phyloP scores from a whole-genome alignment of 2,797 vertebrate genomes.

The Darevskia mixta region DNA sequence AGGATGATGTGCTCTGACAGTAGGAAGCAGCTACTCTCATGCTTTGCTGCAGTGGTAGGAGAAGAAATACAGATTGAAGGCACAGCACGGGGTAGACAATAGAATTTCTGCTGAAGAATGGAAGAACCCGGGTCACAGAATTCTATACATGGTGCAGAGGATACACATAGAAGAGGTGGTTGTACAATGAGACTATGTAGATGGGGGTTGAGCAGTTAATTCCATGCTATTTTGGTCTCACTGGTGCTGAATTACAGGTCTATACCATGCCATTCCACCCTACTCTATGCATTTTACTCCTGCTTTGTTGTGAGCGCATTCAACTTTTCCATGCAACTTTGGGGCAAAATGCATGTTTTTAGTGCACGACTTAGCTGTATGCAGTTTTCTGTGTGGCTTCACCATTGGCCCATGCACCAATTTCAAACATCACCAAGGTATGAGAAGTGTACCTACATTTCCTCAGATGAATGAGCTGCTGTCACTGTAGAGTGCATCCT shows the following conservation, averaged over 20 bases:
- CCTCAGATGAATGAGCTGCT: background rate
- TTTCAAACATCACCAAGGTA: background rate
- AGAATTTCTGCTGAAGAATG: conserved; percentile 48
- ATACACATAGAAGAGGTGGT: background rate
- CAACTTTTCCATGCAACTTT: too few relatives aligned
- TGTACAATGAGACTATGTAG: too few relatives aligned
- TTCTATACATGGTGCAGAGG: background rate
- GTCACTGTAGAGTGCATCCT: background rate
- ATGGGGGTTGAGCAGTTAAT: too few relatives aligned
- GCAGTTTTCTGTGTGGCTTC: too few relatives aligned
- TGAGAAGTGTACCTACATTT: background rate
- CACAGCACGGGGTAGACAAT: conserved; percentile 57
- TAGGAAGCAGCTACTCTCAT: conserved; percentile 77
- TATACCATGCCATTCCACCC: too few relatives aligned
- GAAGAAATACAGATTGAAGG: conserved; percentile 68
- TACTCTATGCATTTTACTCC: too few relatives aligned
- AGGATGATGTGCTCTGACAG: conserved; percentile 86
- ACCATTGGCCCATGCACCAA: too few relatives aligned
- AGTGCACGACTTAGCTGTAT: too few relatives aligned
- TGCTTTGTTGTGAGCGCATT: too few relatives aligned
- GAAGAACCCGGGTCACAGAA: background rate
- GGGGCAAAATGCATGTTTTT: too few relatives aligned
- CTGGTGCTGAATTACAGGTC: too few relatives aligned
- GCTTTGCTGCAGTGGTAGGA: conserved; percentile 67
- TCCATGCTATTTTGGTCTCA: too few relatives aligned